These are phyloP conservation scores for Tylochromis polylepis DNA, from an alignment of 2,113 vertebrate species.

Conservation along the genomic window DNA sequence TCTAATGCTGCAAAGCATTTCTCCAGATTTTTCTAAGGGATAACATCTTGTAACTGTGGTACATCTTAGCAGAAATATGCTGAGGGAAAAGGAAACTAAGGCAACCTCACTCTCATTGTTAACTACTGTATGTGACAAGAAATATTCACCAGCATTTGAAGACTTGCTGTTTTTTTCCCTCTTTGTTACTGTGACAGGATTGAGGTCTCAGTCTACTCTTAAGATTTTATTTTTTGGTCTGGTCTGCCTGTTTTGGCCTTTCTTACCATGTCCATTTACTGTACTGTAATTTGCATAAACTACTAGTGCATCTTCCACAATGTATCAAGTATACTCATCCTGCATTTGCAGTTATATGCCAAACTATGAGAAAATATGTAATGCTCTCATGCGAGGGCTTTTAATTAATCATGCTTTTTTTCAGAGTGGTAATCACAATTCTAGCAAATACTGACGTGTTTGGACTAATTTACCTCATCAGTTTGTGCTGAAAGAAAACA, in stretches of 20 bases:
- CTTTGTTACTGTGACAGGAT: not conserved
- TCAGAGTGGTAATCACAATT: not conserved
- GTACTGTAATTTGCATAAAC: not conserved
- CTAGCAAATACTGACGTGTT: not conserved
- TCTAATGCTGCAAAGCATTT: conserved; percentile 16
- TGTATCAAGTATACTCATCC: not conserved
- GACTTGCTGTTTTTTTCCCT: not conserved
- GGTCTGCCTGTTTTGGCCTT: not conserved
- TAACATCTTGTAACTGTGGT: conserved; percentile 16
- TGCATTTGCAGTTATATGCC: not conserved
- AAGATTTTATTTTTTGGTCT: not conserved
- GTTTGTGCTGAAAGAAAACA: not conserved
- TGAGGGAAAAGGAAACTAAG: not conserved
- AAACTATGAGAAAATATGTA: not conserved
- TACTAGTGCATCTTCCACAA: not conserved
- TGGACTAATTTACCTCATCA: not conserved
- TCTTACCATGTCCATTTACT: not conserved
- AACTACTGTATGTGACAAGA: not conserved
- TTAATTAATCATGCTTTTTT: not conserved
- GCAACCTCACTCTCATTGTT: not conserved
- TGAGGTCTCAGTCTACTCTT: not conserved
- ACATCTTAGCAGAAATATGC: not conserved
- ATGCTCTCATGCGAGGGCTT: not conserved
- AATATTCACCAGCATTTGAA: not conserved
- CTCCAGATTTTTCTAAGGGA: not conserved